Base-by-base conservation (phyloP, 2,113 vertebrate genomes). In the Notothenia rossii region DNA sequence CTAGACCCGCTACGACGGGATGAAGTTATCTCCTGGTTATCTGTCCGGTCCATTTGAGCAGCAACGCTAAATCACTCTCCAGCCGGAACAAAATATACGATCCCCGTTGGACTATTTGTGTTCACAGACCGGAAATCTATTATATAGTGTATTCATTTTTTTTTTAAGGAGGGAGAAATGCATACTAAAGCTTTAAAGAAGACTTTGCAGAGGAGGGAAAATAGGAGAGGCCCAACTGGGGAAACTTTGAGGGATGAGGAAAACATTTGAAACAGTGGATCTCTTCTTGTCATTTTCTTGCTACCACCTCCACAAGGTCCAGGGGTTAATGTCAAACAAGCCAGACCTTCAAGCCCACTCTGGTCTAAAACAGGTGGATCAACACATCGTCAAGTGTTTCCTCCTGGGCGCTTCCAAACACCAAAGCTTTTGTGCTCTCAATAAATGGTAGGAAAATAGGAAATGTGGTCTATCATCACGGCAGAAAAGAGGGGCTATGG, bases 291-390 rank as follows among this genome's bases (percentile, higher is more conserved):
- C 64, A 49, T 75, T 79, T 58, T 61, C 11, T 63, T 11, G 45
- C 51, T 65, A 65, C 68, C 77, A 75, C 86, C 86, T 88, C 84
- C 86, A 71, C 80, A 75, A 75, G 50, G 53, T 66, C 61, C 53
- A 60, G 22, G 60, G 73, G 77, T 82, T 25, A 71, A 69, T 0
- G 22, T 61, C 45, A 59, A 77, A 71, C 49, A 53, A 71, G 60
- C 58, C 79, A 56, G 62, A 73, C 51, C 66, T 78, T 55, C 54
- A 64, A 83, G 72, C 72, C 72, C 60, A 80, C 83, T 76, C 69
- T 53, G 70, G 76, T n/a, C 75, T 55, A 46, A 53, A 82, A 75
- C 69, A 85, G 88, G 80, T 86, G 88, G 60, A 63, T 80, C 82
- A 82, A 85, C 84, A 89, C 72, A 54, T 43, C 45, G 59, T 36